phyloP scores from a whole-genome alignment of 2,797 vertebrate genomes.

The Centroberyx gerrardi region DNA sequence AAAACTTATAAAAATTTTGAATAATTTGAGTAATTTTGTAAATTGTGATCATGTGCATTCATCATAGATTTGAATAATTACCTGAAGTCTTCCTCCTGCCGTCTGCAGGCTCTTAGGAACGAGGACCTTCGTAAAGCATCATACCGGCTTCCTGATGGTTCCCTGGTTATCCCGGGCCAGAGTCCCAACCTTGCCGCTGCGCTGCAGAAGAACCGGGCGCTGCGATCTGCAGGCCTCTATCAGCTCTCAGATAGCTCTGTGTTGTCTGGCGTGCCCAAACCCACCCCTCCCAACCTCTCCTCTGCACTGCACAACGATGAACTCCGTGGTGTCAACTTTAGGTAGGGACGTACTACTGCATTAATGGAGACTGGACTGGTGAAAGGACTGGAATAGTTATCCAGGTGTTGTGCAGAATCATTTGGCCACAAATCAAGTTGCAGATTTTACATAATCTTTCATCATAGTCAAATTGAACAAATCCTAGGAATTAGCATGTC shows the following conservation, averaged over 20 bases:
- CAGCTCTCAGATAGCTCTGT: slow-evolving; percentile 75
- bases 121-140: slow-evolving; percentile 73
- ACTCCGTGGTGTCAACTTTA: slow-evolving; percentile 56
- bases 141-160: slow-evolving; percentile 81
- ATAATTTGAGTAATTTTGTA: background rate
- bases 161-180: slow-evolving; percentile 80
- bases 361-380: slow-evolving; percentile 33
- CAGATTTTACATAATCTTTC: background rate
- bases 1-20: background rate
- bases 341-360: slow-evolving; percentile 51
- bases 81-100: slow-evolving; percentile 10
- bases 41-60: background rate
- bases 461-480: background rate
- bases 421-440: slow-evolving; percentile 2
- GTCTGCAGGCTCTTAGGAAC: slow-evolving; percentile 77
- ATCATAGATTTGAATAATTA: background rate
- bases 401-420: slow-evolving; percentile 17
- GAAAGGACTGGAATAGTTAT: background rate
- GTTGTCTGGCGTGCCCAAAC: slow-evolving; percentile 74
- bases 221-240: slow-evolving; percentile 72
- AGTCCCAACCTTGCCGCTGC: slow-evolving; percentile 79
- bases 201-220: slow-evolving; percentile 73
- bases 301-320: slow-evolving; percentile 68
- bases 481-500: background rate
- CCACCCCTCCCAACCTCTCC: slow-evolving; percentile 70